phyloP scores from a whole-genome alignment of 2,888 invertebrate species.

The Minunthozetes semirufus region DNA sequence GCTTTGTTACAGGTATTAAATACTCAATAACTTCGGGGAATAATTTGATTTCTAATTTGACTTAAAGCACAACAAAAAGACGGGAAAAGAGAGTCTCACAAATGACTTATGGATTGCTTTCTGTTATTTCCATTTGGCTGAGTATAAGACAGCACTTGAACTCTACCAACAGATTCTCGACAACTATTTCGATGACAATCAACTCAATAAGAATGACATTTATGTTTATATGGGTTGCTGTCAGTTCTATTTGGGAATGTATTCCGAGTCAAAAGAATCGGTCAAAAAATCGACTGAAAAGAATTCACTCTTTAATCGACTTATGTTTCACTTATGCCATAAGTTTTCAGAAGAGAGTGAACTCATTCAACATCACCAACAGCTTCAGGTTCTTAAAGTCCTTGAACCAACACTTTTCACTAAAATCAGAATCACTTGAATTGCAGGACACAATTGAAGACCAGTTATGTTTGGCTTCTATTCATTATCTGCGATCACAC shows the following conservation, averaged over 20 bases:
- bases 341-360: constrained; percentile 81
- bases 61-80: constrained; percentile 55
- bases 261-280: constrained; percentile 59
- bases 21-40: constrained; percentile 4
- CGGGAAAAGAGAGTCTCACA: constrained; percentile 53
- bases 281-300: background rate
- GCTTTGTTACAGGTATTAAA: constrained; percentile 73
- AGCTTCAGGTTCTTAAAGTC: constrained; percentile 55
- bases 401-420: background rate
- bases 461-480: constrained; percentile 87
- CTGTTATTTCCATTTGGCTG: constrained; percentile 90
- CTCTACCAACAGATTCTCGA: constrained; percentile 52
- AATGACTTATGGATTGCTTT: constrained; percentile 83
- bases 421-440: background rate
- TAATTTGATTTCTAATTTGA: background rate
- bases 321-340: constrained; percentile 86
- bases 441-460: constrained; percentile 73
- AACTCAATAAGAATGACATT: constrained; percentile 52
- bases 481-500: constrained; percentile 90
- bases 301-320: constrained; percentile 59
- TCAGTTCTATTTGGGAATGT: constrained; percentile 87
- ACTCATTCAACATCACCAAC: constrained; percentile 73
- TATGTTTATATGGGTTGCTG: constrained; percentile 81
- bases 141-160: constrained; percentile 73
- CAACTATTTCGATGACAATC: background rate